These are phyloP conservation scores for Actinopyga echinites DNA, from an alignment of 53 echinoderm and acorn worm species.

Conservation along the genomic window DNA sequence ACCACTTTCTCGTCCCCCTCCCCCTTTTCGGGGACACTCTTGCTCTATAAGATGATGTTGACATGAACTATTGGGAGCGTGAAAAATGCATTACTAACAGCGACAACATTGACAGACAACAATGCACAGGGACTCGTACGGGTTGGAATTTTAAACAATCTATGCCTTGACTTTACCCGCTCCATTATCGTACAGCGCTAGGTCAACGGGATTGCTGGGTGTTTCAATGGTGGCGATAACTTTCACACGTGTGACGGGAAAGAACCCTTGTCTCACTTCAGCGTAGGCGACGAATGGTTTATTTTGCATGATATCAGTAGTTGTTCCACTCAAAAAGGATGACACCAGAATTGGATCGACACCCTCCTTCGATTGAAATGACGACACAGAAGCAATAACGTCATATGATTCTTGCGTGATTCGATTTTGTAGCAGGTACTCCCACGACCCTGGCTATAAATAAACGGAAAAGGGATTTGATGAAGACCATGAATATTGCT, in stretches of 20 bases:
- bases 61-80: too few relatives aligned
- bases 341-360: slow-evolving; percentile 64
- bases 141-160: too few relatives aligned
- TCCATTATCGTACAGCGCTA: slow-evolving; percentile 59
- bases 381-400: slow-evolving; percentile 50
- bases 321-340: slow-evolving; percentile 56
- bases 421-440: background rate
- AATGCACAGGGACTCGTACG: too few relatives aligned
- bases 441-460: background rate
- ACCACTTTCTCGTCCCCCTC: too few relatives aligned
- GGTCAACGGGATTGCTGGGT: slow-evolving; percentile 33
- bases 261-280: too few relatives aligned
- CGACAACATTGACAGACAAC: too few relatives aligned
- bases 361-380: slow-evolving; percentile 46
- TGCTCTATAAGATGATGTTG: too few relatives aligned
- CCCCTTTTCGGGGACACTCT: too few relatives aligned
- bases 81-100: too few relatives aligned
- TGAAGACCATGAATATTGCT: too few relatives aligned
- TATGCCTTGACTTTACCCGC: too few relatives aligned
- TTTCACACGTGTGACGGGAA: slow-evolving; percentile 56
- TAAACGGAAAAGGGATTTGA: background rate
- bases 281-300: slow-evolving; percentile 59
- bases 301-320: slow-evolving; percentile 32
- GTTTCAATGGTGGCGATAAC: slow-evolving; percentile 63
- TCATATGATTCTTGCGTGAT: background rate